Evolutionary conservation across 2,797 vertebrate species (phyloP).

Genomic region (Staurois parvus): DNA sequence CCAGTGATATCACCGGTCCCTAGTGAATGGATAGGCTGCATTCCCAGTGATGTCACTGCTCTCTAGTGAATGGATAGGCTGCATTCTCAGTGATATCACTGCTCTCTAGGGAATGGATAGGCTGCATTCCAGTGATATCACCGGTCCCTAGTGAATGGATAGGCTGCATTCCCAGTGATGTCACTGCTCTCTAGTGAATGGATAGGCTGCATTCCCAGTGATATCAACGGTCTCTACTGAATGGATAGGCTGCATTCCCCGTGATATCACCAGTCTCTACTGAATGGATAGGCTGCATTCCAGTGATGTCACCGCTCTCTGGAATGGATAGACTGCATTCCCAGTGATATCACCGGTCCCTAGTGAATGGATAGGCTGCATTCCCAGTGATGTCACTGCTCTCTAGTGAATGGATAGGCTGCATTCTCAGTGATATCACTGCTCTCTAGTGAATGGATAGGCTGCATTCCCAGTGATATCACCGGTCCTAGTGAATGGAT

Average conservation of each 20-base stretch:
- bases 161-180: background rate
- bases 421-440: background rate
- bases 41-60: background rate
- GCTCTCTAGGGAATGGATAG: too few species aligned
- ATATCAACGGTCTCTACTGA: background rate
- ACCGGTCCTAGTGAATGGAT: background rate
- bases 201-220: background rate
- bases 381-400: background rate
- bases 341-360: background rate
- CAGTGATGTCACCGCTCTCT: background rate
- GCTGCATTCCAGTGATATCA: too few species aligned
- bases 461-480: background rate
- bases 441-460: background rate
- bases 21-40: background rate
- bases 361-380: background rate
- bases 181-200: background rate
- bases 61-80: background rate
- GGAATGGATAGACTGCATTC: background rate
- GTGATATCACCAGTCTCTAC: background rate
- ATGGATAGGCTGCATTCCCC: background rate
- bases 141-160: background rate
- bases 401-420: background rate
- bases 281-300: background rate
- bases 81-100: too few species aligned
- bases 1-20: background rate